Conservation (phyloP, 2,797 vertebrate genomes). For the Spea hammondii region DNA sequence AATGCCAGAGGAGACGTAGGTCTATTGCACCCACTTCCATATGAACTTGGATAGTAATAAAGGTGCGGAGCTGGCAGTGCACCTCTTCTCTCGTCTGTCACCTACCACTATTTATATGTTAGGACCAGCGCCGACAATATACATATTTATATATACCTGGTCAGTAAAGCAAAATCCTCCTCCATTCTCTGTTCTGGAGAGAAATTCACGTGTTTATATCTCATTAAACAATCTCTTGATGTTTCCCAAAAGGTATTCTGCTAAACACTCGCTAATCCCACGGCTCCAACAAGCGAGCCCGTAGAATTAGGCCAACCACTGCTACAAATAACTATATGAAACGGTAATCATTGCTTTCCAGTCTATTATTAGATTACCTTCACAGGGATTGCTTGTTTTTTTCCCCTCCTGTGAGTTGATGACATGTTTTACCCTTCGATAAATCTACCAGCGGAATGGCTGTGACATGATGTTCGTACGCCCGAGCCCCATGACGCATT, state of each 20-base stretch:
- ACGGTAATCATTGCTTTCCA: slow-evolving; percentile 71
- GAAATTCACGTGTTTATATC: slow-evolving; percentile 58
- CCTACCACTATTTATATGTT: no score
- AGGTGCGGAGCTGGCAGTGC: no score
- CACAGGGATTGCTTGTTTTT: slow-evolving; percentile 70
- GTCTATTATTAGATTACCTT: slow-evolving; percentile 77
- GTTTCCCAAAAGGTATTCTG: slow-evolving; percentile 60
- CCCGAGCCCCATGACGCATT: slow-evolving; percentile 67
- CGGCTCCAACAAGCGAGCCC: slow-evolving; percentile 60
- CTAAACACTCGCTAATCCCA: slow-evolving; percentile 67
- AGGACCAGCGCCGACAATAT: neutral
- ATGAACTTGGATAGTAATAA: no score
- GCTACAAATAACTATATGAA: slow-evolving; percentile 70
- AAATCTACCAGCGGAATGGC: slow-evolving; percentile 70
- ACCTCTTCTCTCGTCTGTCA: no score
- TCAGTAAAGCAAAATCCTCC: slow-evolving; percentile 49
- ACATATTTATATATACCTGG: slow-evolving; percentile 55
- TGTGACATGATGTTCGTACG: slow-evolving; percentile 68
- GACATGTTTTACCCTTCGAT: slow-evolving; percentile 73
- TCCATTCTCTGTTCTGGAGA: slow-evolving; percentile 47
- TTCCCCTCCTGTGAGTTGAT: slow-evolving; percentile 70
- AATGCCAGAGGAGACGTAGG: no score
- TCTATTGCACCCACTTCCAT: no score
- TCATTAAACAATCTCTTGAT: slow-evolving; percentile 65
- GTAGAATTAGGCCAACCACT: slow-evolving; percentile 68